phyloP scores from a whole-genome alignment of 2,888 invertebrate genomes.

The Chelonus formosanus region DNA sequence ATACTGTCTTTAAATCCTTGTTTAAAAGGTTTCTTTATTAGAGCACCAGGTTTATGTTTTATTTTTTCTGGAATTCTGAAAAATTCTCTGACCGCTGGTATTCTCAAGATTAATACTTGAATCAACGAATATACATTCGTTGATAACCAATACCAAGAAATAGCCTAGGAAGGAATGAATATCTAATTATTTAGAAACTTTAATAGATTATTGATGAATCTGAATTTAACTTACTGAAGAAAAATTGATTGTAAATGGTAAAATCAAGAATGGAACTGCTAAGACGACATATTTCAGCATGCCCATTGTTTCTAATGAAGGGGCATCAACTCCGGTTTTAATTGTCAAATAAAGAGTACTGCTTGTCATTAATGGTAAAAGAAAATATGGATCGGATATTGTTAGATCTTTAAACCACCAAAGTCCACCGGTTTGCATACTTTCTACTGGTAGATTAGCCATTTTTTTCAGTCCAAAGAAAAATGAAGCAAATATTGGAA shows the following conservation, averaged over 20 bases:
- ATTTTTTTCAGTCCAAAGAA: constrained; percentile 88
- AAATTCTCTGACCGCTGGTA: constrained; percentile 77
- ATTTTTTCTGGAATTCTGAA: constrained; percentile 77
- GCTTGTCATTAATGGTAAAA: constrained; percentile 87
- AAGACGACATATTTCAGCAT: constrained; percentile 79
- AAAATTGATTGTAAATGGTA: constrained; percentile 88
- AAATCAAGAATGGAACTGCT: constrained; percentile 79
- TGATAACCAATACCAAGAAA: constrained; percentile 90
- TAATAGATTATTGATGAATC: neutral
- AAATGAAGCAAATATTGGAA: constrained; percentile 90
- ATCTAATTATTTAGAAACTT: neutral
- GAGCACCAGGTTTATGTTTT: constrained; percentile 68
- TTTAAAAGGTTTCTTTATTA: constrained; percentile 77
- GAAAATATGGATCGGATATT: constrained; percentile 86
- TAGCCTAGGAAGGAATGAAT: constrained; percentile 67
- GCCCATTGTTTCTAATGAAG: constrained; percentile 72
- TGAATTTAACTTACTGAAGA: constrained; percentile 71
- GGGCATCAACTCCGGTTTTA: constrained; percentile 83
- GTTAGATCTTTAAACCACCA: constrained; percentile 95
- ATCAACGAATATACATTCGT: constrained; percentile 85
- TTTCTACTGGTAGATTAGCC: constrained; percentile 91
- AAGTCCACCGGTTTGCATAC: constrained; percentile 86
- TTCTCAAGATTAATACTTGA: constrained; percentile 81
- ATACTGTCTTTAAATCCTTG: constrained; percentile 82
- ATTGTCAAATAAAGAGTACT: constrained; percentile 83